Base-by-base conservation (phyloP, 2,113 vertebrate species). In the Neodon shergylaensis region DNA sequence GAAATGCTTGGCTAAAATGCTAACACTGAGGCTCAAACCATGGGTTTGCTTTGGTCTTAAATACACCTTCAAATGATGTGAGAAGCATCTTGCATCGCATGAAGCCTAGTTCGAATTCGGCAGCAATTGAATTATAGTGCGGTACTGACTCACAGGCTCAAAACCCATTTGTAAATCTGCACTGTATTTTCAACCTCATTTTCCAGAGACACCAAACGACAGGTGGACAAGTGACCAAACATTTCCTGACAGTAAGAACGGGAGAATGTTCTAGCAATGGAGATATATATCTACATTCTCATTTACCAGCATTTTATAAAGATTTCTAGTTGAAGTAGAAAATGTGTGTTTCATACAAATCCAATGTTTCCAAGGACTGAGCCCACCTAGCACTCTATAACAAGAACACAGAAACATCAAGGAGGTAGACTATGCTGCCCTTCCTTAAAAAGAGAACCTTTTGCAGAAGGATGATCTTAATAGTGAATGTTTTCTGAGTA, bases 1-100 rank as follows among this genome's bases (percentile, higher is more conserved):
- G 85, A 95, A 89, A 78, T 86, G 7, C 12, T 78, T 89, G 22
- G 14, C 44, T 96, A 66, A 95, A 70, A 94, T 90, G 83, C 76
- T 21, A 74, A 83, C 47, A 72, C 39, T 16, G 68, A 36, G 14
- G 12, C 92, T 92, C 77, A 65, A 92, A 96, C 54, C 39, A 39
- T 36, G 84, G 54, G 21, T 95, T 90, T 94, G 36, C 65, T 95
- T 91, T 87, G 63, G 47, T 26, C 14, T 87, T 93, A 89, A 79
- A 70, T 52, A 44, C 9, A 73, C 33, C 42, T 22, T 90, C 17
- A 65, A 90, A 77, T 49, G 26, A 58, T 44, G 77, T 47, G 63
- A 92, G 39, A 92, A 26, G 44, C 68, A 52, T 68, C 21, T 93
- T 90, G 36, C 2, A 24, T 77, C 44, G 90, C 97, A 86, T 36